phyloP scores from a whole-genome alignment of 2,888 invertebrate species.

The Eupithecia subumbrata region DNA sequence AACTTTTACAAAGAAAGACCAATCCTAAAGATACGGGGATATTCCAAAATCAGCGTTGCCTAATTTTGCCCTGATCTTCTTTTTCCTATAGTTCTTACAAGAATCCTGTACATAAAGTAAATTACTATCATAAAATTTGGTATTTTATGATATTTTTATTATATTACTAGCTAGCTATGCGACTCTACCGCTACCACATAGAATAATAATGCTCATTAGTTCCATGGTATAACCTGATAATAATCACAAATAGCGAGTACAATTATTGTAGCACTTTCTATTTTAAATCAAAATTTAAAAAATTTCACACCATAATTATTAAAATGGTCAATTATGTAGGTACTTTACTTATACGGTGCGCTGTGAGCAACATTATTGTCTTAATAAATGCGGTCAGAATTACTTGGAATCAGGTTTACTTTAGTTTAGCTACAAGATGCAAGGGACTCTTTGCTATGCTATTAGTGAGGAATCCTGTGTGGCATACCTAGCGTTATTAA shows the following conservation, averaged over 20 bases:
- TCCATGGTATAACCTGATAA: conserved; percentile 8
- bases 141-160: not conserved
- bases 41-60: not conserved
- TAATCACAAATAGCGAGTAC: not conserved
- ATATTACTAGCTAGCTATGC: not conserved
- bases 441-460: not conserved
- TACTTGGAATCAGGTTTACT: not conserved
- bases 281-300: not conserved
- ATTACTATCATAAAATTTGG: not conserved
- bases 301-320: not conserved
- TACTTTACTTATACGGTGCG: not conserved
- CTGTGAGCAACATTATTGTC: not conserved
- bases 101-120: not conserved
- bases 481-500: not conserved
- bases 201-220: conserved; percentile 3
- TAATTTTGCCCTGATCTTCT: not conserved
- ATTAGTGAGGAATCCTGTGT: not conserved
- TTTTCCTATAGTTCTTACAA: not conserved
- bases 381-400: not conserved
- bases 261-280: not conserved
- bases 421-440: not conserved
- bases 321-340: not conserved
- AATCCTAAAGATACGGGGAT: not conserved
- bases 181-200: not conserved
- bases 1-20: not conserved